A percentile compares a stretch with the other conserved stretches of the same genome.
Conservation (phyloP, 2,797 vertebrate genomes). For the Tokudaia muenninki region DNA sequence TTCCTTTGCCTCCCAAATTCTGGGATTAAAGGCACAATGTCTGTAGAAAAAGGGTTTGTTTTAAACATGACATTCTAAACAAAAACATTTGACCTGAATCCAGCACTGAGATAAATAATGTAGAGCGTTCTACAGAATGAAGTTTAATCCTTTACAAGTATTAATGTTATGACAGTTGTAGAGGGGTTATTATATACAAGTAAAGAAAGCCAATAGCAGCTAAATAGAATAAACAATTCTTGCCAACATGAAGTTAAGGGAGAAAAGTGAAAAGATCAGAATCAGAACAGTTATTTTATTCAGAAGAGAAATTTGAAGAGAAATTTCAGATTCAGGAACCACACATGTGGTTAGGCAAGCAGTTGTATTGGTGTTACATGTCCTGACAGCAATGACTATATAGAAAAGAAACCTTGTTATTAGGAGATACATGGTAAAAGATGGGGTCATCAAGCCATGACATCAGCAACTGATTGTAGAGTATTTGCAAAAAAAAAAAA, state of each 20-base stretch:
- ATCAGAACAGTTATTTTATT: neutral
- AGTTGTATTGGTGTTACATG: neutral
- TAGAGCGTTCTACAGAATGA: neutral
- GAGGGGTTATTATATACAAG: conserved; percentile 32
- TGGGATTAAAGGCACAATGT: neutral
- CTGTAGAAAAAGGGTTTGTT: neutral
- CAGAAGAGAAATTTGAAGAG: neutral
- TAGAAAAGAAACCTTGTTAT: neutral
- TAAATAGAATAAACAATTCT: conserved; percentile 11
- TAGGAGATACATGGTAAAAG: neutral
- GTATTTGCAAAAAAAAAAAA: neutral
- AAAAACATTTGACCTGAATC: conserved; percentile 48
- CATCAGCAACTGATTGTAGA: neutral
- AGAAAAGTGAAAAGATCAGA: neutral
- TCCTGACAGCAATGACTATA: neutral
- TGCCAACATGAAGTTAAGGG: neutral
- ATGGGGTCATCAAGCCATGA: neutral
- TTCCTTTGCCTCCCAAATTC: neutral
- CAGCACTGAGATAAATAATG: neutral
- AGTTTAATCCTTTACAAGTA: conserved; percentile 33
- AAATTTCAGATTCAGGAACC: too few species aligned
- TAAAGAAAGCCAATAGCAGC: neutral
- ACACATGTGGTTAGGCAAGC: neutral
- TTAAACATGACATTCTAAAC: neutral
- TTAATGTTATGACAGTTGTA: neutral